Evolutionary conservation across 2,797 vertebrate genomes (phyloP), one percentile per base, ranked within the genome.

Genomic region (Pelodytes ibericus): DNA sequence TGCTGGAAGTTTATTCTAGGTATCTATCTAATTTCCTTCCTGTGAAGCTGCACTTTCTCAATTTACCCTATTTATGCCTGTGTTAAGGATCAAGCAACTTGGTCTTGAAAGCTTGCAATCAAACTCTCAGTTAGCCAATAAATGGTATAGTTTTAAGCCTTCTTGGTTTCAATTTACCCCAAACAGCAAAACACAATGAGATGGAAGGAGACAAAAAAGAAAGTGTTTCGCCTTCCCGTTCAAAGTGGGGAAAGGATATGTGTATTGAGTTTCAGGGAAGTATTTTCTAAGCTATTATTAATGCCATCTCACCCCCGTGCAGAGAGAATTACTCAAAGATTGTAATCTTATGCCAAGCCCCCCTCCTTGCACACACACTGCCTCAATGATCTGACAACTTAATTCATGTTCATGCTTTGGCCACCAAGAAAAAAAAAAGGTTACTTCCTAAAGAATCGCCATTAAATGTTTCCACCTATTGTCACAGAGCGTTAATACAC

Each of bases 391-490:
- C 41, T 72, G 75, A 77, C 69, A 77, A 53, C 64, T 77, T 72
- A 72, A 77, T 77, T 66, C 68, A 72, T 77, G 47, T 44, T 71
- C 65, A 63, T 73, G 59, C 68, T 77, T 77, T 66, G 63, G 68
- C 68, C 51, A 51, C 26, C 62, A 24, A 26, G 61, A 36, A 53
- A 77, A 72, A 39, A n/a, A n/a, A n/a, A n/a, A 22, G 61, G 69
- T 72, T 77, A 77, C 61, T 71, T 66, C 65, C 71, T 66, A 22
- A 27, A 77, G 51, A 15, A 60, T 49, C 61, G 59, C 47, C 72
- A 77, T 72, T 72, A 77, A 77, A 67, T 72, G 75, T 64, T 72
- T 77, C 69, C 75, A 58, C 66, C 51, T 66, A 77, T 77, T 72
- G 75, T 77, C 44, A 72, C 51, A 61, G 66, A 72, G 75, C 20